Conservation (phyloP, 2,888 invertebrate species). For the Ctenicera cuprea region DNA sequence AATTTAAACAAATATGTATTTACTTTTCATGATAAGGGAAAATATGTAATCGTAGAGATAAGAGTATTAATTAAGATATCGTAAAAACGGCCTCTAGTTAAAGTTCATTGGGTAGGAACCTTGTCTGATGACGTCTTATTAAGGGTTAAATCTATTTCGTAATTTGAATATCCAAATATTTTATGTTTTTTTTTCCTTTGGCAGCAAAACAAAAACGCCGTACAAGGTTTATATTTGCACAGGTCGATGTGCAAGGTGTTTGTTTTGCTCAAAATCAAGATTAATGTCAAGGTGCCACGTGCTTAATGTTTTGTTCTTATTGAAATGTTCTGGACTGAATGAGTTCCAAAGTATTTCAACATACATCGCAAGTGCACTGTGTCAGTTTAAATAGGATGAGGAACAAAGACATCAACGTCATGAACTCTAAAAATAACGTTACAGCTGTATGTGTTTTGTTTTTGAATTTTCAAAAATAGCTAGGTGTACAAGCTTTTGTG, state of each 20-base stretch:
- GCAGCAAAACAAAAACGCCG: neutral
- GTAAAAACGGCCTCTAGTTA: constrained; percentile 5
- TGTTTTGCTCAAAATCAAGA: constrained; percentile 17
- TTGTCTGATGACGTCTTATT: neutral
- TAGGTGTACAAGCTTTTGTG: too few species aligned
- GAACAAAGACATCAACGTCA: neutral
- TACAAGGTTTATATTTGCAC: neutral
- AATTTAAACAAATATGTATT: neutral
- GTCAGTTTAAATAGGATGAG: constrained; percentile 18
- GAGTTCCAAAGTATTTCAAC: constrained; percentile 21
- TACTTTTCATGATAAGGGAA: neutral
- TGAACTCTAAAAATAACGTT: neutral
- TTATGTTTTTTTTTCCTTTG: neutral
- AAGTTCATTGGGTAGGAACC: neutral
- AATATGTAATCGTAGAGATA: neutral
- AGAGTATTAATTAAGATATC: neutral
- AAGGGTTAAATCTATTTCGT: too few species aligned
- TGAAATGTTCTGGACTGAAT: constrained; percentile 20
- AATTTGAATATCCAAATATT: too few species aligned
- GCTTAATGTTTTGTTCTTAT: neutral
- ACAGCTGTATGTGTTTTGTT: neutral
- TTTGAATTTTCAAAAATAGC: too few species aligned
- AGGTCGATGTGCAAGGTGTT: constrained; percentile 4
- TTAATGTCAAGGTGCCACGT: constrained; percentile 27
- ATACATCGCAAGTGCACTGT: constrained; percentile 9